A percentile compares a stretch with the other conserved stretches of the same genome.
phyloP scores from a whole-genome alignment of 2,888 invertebrate species.

The Xestia ashworthii region DNA sequence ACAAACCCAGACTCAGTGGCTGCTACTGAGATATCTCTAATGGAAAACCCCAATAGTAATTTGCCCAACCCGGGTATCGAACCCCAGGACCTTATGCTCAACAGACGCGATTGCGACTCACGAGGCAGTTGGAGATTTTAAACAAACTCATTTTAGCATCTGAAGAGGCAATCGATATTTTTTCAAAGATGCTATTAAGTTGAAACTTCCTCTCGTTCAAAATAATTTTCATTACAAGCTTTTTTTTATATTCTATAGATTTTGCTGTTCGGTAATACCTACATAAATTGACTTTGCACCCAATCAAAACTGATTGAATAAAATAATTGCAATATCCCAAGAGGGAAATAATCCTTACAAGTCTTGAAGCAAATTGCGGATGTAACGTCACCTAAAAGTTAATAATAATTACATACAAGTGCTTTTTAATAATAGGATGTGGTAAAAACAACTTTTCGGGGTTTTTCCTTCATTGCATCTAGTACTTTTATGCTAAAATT shows the following conservation, averaged over 20 bases:
- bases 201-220: not conserved
- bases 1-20: too few species aligned
- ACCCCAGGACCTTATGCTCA: too few species aligned
- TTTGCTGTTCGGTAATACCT: not conserved
- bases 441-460: constrained; percentile 33
- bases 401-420: constrained; percentile 16
- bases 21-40: too few species aligned
- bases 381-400: not conserved
- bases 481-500: constrained; percentile 24
- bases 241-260: not conserved
- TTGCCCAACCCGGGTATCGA: too few species aligned
- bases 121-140: too few species aligned
- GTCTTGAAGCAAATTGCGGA: constrained; percentile 9
- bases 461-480: constrained; percentile 26
- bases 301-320: constrained; percentile 35
- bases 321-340: constrained; percentile 10
- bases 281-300: constrained; percentile 22
- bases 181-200: not conserved
- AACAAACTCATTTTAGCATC: not conserved
- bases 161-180: not conserved
- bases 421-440: constrained; percentile 7
- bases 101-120: too few species aligned
- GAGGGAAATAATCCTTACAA: constrained; percentile 7
- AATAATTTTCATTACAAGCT: not conserved
- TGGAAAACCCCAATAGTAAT: too few species aligned